These are phyloP conservation scores for Dascyllus trimaculatus DNA, from an alignment of 2,113 vertebrate species.

Conservation along the genomic window DNA sequence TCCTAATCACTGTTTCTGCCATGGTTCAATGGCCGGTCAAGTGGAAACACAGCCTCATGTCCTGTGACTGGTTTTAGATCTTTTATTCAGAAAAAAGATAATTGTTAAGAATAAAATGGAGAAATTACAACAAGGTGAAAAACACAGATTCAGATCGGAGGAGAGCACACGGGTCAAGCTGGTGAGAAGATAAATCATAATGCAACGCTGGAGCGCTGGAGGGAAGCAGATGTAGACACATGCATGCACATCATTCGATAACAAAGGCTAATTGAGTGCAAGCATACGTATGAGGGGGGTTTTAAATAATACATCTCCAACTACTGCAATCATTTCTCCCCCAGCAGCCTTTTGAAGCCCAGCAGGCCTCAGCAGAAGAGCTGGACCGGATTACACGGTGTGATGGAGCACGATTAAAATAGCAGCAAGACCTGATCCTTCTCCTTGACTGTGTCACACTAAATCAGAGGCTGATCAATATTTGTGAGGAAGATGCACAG, in stretches of 20 bases:
- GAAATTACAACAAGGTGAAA: too few species aligned
- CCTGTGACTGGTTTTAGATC: too few species aligned
- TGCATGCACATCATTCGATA: not conserved
- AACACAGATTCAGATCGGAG: too few species aligned
- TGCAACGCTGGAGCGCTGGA: too few species aligned
- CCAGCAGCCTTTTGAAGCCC: not conserved
- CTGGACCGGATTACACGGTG: slow-evolving; percentile 5
- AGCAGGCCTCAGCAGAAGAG: not conserved
- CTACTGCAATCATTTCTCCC: not conserved
- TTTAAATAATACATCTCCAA: not conserved
- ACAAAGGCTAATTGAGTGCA: not conserved
- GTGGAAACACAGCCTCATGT: too few species aligned
- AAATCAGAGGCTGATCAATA: slow-evolving; percentile 20
- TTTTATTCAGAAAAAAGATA: too few species aligned
- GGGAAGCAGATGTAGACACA: too few species aligned
- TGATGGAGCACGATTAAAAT: slow-evolving; percentile 10
- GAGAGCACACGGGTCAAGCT: too few species aligned
- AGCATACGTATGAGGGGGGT: not conserved
- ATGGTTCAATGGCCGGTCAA: too few species aligned
- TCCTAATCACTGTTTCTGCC: too few species aligned
- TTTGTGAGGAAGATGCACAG: slow-evolving; percentile 18
- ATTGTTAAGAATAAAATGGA: too few species aligned
- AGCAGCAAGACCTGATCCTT: not conserved
- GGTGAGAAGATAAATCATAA: too few species aligned
- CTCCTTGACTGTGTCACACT: slow-evolving; percentile 15